These are phyloP conservation scores for Apis dorsata DNA, from an alignment of 1,140 invertebrate genomes.

Conservation along the genomic window DNA sequence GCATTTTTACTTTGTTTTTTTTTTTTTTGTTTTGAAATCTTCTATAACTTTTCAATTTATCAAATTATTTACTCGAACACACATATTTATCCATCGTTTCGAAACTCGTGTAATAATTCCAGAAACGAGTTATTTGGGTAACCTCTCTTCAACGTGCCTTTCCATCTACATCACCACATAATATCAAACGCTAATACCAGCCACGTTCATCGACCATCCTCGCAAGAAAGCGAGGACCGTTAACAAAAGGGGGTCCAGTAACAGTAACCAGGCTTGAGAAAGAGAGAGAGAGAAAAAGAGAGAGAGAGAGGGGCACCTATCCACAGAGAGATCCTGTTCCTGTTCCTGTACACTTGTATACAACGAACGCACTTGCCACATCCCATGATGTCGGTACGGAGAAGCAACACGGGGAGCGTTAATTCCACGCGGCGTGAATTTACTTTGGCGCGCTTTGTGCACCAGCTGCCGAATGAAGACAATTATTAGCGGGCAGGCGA, in stretches of 20 bases:
- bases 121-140: no score
- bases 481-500: constrained; percentile 44
- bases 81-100: no score
- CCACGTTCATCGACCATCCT: neutral
- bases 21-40: no score
- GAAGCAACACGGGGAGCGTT: constrained; percentile 11
- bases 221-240: neutral
- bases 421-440: constrained; percentile 32
- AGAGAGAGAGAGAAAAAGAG: no score
- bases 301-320: neutral
- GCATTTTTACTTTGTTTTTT: neutral
- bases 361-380: no score
- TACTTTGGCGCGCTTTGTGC: constrained; percentile 28
- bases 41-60: no score
- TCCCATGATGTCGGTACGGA: neutral
- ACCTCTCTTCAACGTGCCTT: neutral
- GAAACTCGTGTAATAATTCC: no score
- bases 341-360: neutral
- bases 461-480: constrained; percentile 45
- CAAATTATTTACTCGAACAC: no score
- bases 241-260: neutral
- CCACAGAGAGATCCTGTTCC: neutral
- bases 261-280: neutral
- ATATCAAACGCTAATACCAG: neutral
- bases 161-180: no score